Evolutionary conservation across 2,113 vertebrate species (phyloP).

Genomic region (Amazona vittata): DNA sequence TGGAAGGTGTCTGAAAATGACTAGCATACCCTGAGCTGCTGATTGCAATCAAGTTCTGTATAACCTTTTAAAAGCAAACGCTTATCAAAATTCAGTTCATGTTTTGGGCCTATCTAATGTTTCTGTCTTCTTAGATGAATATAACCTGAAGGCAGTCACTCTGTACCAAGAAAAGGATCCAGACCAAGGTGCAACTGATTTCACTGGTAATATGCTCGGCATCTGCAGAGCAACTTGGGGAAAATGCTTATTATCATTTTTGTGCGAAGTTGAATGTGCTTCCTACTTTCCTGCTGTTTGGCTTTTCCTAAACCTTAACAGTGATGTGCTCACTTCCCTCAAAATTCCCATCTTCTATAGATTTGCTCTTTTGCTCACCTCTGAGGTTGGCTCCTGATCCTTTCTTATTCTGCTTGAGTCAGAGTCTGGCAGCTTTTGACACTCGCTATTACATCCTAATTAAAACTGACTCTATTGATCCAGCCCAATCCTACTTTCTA

Average conservation of each 20-base stretch:
- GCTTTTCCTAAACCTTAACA: not conserved
- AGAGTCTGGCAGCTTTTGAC: not conserved
- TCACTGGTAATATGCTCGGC: not conserved
- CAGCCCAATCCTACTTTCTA: slow-evolving; percentile 20
- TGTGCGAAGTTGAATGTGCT: not conserved
- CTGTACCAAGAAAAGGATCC: not conserved
- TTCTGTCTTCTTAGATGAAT: slow-evolving; percentile 42
- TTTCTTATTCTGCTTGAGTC: slow-evolving; percentile 10
- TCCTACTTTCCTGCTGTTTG: not conserved
- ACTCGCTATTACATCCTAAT: not conserved
- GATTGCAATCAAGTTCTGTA: slow-evolving; percentile 64
- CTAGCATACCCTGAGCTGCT: slow-evolving; percentile 26
- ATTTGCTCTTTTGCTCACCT: not conserved
- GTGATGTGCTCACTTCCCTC: not conserved
- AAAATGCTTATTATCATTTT: slow-evolving; percentile 10
- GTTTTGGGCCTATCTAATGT: slow-evolving; percentile 3
- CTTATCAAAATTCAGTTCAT: slow-evolving; percentile 63
- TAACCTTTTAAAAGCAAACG: slow-evolving; percentile 42
- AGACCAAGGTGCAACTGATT: not conserved
- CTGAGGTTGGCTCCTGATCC: not conserved
- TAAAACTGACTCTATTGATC: slow-evolving; percentile 26
- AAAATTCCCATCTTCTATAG: not conserved
- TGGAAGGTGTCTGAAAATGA: slow-evolving; percentile 42
- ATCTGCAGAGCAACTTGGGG: not conserved
- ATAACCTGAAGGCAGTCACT: slow-evolving; percentile 13